phyloP scores from a whole-genome alignment of 2,888 invertebrate species.

The Xanthostigma xanthostigma region DNA sequence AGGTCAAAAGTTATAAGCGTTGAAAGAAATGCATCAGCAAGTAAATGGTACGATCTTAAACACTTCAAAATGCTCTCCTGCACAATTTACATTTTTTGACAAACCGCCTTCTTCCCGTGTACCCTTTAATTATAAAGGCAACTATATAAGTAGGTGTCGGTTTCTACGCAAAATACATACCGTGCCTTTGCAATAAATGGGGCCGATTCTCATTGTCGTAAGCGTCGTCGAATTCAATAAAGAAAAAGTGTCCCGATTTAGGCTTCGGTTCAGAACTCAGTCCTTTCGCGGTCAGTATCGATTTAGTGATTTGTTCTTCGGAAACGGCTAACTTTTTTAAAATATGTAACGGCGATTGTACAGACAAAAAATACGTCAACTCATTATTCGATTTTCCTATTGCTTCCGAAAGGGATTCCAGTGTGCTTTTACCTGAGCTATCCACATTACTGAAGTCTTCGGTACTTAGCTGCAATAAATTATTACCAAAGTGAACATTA shows the following conservation, averaged over 20 bases:
- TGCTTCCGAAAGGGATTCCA: slow-evolving; percentile 26
- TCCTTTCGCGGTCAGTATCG: slow-evolving; percentile 17
- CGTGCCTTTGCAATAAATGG: slow-evolving; percentile 42
- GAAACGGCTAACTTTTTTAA: slow-evolving; percentile 34
- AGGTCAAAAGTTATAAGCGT: too few species aligned
- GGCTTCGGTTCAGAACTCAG: slow-evolving; percentile 22
- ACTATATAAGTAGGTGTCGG: not conserved
- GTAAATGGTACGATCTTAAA: too few species aligned
- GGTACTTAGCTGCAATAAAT: slow-evolving; percentile 26
- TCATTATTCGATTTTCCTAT: slow-evolving; percentile 19
- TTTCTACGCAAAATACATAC: slow-evolving; percentile 22
- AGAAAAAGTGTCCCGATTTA: slow-evolving; percentile 32
- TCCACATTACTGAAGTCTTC: slow-evolving; percentile 32
- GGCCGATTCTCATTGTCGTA: slow-evolving; percentile 36
- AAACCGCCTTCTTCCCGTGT: too few species aligned
- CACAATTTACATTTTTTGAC: too few species aligned
- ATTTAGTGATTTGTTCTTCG: slow-evolving; percentile 21
- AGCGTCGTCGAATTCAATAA: slow-evolving; percentile 42
- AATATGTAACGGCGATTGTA: slow-evolving; percentile 40
- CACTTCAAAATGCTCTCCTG: too few species aligned
- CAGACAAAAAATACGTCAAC: slow-evolving; percentile 41
- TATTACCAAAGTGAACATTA: not conserved
- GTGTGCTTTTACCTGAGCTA: slow-evolving; percentile 25
- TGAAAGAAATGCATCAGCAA: too few species aligned
- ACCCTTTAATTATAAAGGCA: not conserved